Base-by-base conservation (phyloP, 2,888 invertebrate genomes). In the Lepidocyrtoides sp. region DNA sequence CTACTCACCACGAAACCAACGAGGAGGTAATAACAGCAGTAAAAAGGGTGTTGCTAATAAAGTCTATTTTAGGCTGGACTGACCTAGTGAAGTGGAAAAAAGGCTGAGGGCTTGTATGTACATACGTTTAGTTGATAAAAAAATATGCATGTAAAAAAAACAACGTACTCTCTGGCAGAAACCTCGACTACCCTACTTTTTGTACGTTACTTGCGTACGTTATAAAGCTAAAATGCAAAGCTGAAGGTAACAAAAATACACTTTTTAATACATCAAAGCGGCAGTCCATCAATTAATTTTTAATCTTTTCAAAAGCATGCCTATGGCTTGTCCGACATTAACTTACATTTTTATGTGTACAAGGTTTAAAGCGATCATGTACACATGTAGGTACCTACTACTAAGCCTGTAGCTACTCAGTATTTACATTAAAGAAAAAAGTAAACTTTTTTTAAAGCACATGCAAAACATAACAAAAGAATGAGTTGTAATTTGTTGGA, bases 231-330 rank as follows among this genome's bases (percentile, higher is more conserved):
- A n/a, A 44, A 75, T 75, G 75, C 12, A 75, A 75, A 48, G 12
- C 23, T 41, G 17, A 72, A 29, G 29, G 29, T 29, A 63, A 63
- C n/a, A n/a, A 63, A 63, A 63, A 29, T 63, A 63, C 14, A 29
- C 60, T 63, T 32, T 69, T 69, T 69, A 36, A 69, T 69, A 69
- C 69, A 69, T 69, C 69, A 63, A 63, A 63, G 63, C 63, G 63
- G 23, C 63, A 69, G 36, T 36, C 23, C 17, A 69, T 8, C 63
- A 69, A 69, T 69, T 69, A 69, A 69, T 69, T 69, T 69, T 69
- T 69, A 69, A 69, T 69, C 69, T 36, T 69, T 63, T 63, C 29
- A 26, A 63, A 63, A 63, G 29, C 26, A n/a, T 29, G 29, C 26
- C 5, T 29, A 36, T 36, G 14, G 23, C 29, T 8, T 14, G 48